These are phyloP conservation scores for Heliornis fulica DNA, from an alignment of 2,113 vertebrate genomes.

Conservation along the genomic window DNA sequence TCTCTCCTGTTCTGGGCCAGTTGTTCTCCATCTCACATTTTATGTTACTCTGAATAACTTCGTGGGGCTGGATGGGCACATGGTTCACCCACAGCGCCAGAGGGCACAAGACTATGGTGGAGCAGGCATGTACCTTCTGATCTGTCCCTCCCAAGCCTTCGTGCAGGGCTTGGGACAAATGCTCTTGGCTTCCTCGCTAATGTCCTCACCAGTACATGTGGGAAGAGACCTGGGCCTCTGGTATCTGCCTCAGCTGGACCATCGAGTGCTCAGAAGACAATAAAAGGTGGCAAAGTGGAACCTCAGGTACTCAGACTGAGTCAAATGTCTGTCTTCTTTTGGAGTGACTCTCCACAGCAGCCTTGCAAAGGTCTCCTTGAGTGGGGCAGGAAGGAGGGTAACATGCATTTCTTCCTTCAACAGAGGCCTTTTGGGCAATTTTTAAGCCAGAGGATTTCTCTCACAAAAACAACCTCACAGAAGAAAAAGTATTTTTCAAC, in stretches of 20 bases:
- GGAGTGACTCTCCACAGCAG: neutral
- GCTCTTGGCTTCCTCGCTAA: neutral
- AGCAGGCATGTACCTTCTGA: neutral
- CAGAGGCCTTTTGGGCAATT: neutral
- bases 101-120: neutral
- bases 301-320: neutral
- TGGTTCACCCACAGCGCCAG: neutral
- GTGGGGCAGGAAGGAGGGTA: neutral
- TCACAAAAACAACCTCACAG: neutral
- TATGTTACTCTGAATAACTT: neutral
- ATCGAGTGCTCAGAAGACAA: neutral
- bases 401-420: neutral
- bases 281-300: neutral
- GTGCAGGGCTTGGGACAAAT: neutral
- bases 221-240: neutral
- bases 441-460: neutral
- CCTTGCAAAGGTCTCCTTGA: neutral
- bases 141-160: neutral
- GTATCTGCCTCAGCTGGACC: neutral
- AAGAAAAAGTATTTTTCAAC: neutral
- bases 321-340: neutral
- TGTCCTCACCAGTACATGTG: neutral
- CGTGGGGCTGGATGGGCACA: neutral
- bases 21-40: neutral
- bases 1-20: neutral